Base-by-base conservation (phyloP, 2,113 vertebrate genomes). In the Labeo catla region DNA sequence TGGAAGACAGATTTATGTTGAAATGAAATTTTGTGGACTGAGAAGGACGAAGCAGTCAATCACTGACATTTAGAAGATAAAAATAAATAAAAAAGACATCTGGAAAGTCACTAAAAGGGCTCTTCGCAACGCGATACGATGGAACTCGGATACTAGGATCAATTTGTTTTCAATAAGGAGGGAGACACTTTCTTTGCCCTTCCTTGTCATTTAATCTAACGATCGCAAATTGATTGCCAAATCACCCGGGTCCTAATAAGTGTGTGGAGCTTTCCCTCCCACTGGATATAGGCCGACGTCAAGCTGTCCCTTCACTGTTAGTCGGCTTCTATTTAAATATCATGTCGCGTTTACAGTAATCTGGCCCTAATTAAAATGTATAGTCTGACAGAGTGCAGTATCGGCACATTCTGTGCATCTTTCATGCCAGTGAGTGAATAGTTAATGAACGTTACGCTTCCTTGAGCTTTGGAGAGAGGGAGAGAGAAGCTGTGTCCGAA, bases 21-120 rank as follows among this genome's bases (percentile, higher is more conserved):
- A 87, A 92, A 92, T 94, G 90, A 93, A 92, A 93, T 85, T 89
- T 82, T 92, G 91, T 88, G 88, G 91, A 93, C 92, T 80, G 83
- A 61, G 88, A 87, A 87, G 90, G 36, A 68, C 87, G 86, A 74
- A 36, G 87, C 88, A 63, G 89, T 90, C 92, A 88, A 85, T 93
- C 92, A 90, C 84, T 2, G 86, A 78, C 86, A 88, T 57, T 52
- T 80, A 84, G 88, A 88, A 82, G 87, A 47, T 72, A 78, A 90
- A 92, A 93, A 92, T 86, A 90, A 91, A 93, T 89, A 89, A 90
- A 90, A 94, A 92, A 91, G 89, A 87, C 88, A 85, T 66, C 65
- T 49, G 73, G 88, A 90, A 90, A 90, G 89, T 84, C 74, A 88
- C 19, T 84, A 61, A 88, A 89, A 89, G 84, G 77, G 89, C 80